Evolutionary conservation across 2,888 invertebrate genomes (phyloP).

Genomic region (Phengaris arion): DNA sequence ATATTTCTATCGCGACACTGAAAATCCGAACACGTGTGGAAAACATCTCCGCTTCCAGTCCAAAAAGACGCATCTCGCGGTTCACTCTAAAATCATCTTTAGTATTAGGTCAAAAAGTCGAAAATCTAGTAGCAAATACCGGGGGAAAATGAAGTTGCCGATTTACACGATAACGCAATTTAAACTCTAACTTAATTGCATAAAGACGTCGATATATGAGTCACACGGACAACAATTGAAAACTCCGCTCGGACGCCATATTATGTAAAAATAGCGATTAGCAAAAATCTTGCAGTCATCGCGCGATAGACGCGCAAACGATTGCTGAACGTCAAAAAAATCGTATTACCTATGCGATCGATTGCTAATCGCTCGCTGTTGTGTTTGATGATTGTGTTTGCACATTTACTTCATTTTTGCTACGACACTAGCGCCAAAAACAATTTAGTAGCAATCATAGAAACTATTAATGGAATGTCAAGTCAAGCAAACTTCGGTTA

Average conservation of each 20-base stretch:
- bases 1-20: constrained; percentile 61
- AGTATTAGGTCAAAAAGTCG: not conserved
- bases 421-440: no score
- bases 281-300: no score
- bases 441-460: no score
- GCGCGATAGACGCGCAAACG: no score
- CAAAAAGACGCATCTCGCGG: constrained; percentile 31
- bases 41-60: constrained; percentile 41
- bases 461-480: no score
- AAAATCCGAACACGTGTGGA: constrained; percentile 62
- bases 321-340: no score
- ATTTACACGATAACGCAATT: constrained; percentile 37
- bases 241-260: constrained; percentile 44
- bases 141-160: constrained; percentile 10
- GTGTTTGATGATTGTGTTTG: no score
- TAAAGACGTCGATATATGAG: not conserved
- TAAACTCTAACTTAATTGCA: constrained; percentile 38
- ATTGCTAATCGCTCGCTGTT: no score
- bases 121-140: not conserved
- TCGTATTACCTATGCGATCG: no score
- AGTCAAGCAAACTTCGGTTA: no score
- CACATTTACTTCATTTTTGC: no score
- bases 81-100: not conserved
- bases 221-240: constrained; percentile 45
- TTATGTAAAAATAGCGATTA: no score